These are phyloP conservation scores for Buceros bicornis DNA, from an alignment of 2,797 vertebrate species.

Conservation along the genomic window DNA sequence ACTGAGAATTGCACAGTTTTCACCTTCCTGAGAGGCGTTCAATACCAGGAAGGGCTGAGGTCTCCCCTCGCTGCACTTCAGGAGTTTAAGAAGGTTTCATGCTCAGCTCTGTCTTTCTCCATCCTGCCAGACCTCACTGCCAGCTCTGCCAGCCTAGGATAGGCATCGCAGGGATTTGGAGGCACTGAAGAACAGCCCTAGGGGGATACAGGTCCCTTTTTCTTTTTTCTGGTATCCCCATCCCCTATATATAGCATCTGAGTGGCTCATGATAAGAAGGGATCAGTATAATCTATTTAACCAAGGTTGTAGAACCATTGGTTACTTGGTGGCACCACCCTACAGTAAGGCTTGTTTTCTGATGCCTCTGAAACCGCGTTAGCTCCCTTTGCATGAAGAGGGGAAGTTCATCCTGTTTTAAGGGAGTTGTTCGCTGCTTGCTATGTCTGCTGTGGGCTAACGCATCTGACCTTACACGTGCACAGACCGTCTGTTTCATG, in stretches of 20 bases:
- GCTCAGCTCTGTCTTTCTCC: background rate
- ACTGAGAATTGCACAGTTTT: background rate
- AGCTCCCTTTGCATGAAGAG: background rate
- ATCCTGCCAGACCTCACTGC: background rate
- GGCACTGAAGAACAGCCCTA: background rate
- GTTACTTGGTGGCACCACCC: background rate
- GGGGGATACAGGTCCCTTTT: background rate
- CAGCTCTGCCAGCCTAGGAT: background rate
- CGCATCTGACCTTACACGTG: background rate
- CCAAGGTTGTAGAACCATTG: background rate
- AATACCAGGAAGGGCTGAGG: background rate
- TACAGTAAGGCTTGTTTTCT: background rate
- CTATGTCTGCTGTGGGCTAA: background rate
- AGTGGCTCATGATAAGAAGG: background rate
- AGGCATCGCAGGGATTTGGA: rapidly evolving
- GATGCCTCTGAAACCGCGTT: background rate
- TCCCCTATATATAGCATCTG: background rate
- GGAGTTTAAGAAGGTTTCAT: background rate
- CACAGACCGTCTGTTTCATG: rapidly evolving
- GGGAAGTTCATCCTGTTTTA: background rate
- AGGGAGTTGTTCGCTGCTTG: background rate
- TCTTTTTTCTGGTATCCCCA: background rate
- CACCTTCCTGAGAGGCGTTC: background rate
- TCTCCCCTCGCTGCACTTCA: background rate
- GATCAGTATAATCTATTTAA: background rate